Percentiles rank a stretch among this genome's conserved stretches.
Conservation (phyloP, 2,113 vertebrate genomes). For the Atrichornis clamosus region DNA sequence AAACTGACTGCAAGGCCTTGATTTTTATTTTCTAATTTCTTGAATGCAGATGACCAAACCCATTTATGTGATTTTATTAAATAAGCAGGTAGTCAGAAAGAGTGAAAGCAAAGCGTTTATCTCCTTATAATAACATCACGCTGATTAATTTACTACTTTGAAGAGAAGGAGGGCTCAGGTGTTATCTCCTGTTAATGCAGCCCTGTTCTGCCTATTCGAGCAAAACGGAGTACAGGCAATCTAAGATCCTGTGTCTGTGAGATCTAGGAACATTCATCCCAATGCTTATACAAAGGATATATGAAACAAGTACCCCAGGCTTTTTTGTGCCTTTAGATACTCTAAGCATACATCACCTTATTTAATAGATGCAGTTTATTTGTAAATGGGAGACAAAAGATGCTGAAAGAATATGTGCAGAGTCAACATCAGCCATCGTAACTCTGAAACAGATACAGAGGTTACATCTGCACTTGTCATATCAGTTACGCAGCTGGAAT, state of each 20-base stretch:
- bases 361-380: neutral
- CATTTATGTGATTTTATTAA: neutral
- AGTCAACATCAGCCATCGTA: neutral
- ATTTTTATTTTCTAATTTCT: conserved; percentile 6
- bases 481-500: neutral
- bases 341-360: neutral
- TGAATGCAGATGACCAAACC: neutral
- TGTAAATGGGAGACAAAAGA: neutral
- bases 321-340: neutral
- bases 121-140: neutral
- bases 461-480: neutral
- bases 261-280: neutral
- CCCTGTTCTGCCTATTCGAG: neutral
- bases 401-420: neutral
- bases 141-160: neutral
- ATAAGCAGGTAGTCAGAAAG: neutral
- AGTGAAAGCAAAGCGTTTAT: neutral
- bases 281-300: neutral
- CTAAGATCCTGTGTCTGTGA: neutral
- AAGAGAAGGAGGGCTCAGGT: neutral
- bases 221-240: neutral
- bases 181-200: neutral
- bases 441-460: neutral
- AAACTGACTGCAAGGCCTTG: neutral
- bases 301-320: neutral